Base-by-base conservation (phyloP, 2,888 invertebrate genomes). In the Eremobia ochroleuca region DNA sequence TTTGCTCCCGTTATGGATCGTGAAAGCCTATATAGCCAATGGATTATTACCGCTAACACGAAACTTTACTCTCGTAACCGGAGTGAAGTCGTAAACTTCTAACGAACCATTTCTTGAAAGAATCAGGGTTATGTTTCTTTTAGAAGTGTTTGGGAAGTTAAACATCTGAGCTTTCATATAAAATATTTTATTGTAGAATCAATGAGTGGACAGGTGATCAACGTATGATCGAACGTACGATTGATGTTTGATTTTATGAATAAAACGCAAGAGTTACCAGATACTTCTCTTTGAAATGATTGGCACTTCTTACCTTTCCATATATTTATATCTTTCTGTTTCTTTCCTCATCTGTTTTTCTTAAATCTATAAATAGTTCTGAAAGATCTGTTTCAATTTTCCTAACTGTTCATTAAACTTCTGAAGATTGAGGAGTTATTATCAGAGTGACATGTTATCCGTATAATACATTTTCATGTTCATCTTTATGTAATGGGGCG, bases 11-110 rank as follows among this genome's bases (percentile, higher is more conserved):
- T 92, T 93, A 94, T 92, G 91, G 91, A 87, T 90, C 91, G 90
- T 92, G 91, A 93, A 93, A 92, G 89, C 87, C 90, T 91, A 94
- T 93, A 87, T n/a, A n/a, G 92, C 92, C 61, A 69, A 80, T 84
- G 85, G 72, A 92, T 92, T 91, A 83, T 72, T 70, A 73, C 46
- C 34, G 85, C 86, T 83, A 88, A 93, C 94, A 93, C 89, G 92
- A 90, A 92, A 93, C 89, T 92, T 90, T 92, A 93, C 93, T 94
- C 90, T 90, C 83, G 86, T 85, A 88, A 88, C 79, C 82, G 81
- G 79, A 85, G 87, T 75, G 49, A 65, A 85, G 82, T 90, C 92
- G 88, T 93, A 93, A 93, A 89, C 73, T 88, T 84, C 76, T 89
- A 90, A 89, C 89, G 83, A 86, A 82, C 73, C 71, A 78, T 86